Evolutionary conservation across 1,140 invertebrate genomes (phyloP).

Genomic region (Heterodera schachtii): DNA sequence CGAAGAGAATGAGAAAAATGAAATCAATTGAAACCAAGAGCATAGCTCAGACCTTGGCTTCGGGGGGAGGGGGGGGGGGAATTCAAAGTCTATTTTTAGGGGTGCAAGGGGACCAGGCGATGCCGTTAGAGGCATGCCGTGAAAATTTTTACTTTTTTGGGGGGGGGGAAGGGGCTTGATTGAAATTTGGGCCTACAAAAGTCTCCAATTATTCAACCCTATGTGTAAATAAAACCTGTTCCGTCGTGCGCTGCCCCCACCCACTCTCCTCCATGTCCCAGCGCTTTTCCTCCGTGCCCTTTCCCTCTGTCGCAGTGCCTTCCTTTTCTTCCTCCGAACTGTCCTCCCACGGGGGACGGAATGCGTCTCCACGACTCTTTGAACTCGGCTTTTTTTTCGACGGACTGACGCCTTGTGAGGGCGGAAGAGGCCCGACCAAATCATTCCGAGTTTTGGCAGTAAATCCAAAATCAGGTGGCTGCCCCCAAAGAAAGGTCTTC

Average conservation of each 20-base stretch:
- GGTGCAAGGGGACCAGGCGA: too few relatives aligned
- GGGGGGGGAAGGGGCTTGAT: not conserved
- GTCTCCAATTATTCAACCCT: too few relatives aligned
- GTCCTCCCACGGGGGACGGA: not conserved
- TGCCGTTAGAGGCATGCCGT: too few relatives aligned
- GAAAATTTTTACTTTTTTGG: too few relatives aligned
- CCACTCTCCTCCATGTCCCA: not conserved
- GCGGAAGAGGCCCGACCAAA: not conserved
- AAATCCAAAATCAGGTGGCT: not conserved
- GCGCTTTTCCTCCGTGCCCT: not conserved
- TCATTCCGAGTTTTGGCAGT: not conserved
- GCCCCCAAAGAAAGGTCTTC: not conserved
- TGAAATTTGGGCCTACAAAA: not conserved
- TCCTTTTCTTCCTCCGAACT: not conserved
- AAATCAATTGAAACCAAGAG: too few relatives aligned
- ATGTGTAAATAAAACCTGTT: not conserved
- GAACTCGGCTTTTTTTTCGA: not conserved
- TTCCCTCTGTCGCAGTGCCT: not conserved
- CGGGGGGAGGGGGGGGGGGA: too few relatives aligned
- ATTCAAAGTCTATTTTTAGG: too few relatives aligned
- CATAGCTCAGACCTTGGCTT: too few relatives aligned
- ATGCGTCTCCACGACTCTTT: not conserved
- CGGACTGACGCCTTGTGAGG: too few relatives aligned
- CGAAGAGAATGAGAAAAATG: too few relatives aligned
- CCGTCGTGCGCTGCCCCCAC: not conserved